Percentiles rank a stretch among this genome's conserved stretches.
phyloP scores from a whole-genome alignment of 2,888 invertebrate species.

The Aplocera efformata region DNA sequence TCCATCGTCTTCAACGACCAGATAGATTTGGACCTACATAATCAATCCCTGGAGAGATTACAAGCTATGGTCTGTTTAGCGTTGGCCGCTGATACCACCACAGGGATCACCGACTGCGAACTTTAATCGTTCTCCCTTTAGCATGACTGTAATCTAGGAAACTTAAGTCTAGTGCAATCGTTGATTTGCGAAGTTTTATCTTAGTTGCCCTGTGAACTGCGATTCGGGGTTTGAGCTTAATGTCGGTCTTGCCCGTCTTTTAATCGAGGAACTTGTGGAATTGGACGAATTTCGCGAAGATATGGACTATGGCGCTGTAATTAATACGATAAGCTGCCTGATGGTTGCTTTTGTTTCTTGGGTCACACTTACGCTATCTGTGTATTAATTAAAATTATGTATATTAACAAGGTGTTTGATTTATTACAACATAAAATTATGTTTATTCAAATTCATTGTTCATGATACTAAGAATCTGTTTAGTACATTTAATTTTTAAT shows the following conservation, averaged over 20 bases:
- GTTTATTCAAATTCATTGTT: neutral
- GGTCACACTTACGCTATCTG: constrained; percentile 27
- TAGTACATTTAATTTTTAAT: no score
- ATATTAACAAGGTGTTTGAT: constrained; percentile 1
- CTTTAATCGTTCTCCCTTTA: constrained; percentile 28
- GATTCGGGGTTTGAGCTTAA: constrained; percentile 43
- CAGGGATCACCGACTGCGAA: constrained; percentile 46
- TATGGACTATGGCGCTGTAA: constrained; percentile 49
- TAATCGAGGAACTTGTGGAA: constrained; percentile 61
- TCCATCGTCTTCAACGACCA: constrained; percentile 54
- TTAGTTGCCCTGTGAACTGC: constrained; percentile 37
- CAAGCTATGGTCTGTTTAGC: constrained; percentile 53
- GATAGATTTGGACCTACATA: constrained; percentile 33
- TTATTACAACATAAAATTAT: neutral
- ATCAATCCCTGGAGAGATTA: constrained; percentile 37
- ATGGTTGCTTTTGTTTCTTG: constrained; percentile 29
- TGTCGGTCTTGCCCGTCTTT: constrained; percentile 47
- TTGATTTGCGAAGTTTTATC: constrained; percentile 52
- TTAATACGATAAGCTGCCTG: constrained; percentile 46
- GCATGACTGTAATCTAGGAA: constrained; percentile 13
- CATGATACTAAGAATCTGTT: no score
- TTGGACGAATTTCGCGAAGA: constrained; percentile 51
- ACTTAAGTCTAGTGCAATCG: constrained; percentile 32
- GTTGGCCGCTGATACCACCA: constrained; percentile 46
- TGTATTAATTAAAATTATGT: constrained; percentile 18